Conservation (phyloP, 2,888 invertebrate genomes). For the Ellobium chinense region DNA sequence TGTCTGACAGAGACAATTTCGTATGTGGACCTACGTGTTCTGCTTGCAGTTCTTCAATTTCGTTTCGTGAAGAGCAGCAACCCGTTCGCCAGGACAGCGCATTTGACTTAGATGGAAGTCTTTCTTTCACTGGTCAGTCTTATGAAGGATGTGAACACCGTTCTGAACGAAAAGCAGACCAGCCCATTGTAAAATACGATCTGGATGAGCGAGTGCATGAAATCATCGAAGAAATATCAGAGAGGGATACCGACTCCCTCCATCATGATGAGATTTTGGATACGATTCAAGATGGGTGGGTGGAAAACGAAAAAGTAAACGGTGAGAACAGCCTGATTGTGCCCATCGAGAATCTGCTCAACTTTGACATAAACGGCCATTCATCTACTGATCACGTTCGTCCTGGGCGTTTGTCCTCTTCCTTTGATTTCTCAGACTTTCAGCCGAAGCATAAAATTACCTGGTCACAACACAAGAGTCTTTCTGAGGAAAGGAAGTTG, state of each 20-base stretch:
- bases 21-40: no score
- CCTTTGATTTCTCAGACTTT: conserved; percentile 21
- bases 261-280: not conserved
- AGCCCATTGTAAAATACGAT: not conserved
- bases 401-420: not conserved
- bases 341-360: not conserved
- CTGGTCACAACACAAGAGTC: conserved; percentile 34
- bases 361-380: not conserved
- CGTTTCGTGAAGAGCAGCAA: not conserved
- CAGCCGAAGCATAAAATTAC: conserved; percentile 32
- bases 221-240: conserved; percentile 21
- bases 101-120: no score
- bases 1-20: no score
- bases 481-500: conserved; percentile 18
- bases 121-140: no score
- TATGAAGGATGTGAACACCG: no score
- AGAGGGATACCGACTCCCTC: not conserved
- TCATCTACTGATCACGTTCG: not conserved
- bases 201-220: conserved; percentile 21
- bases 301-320: not conserved
- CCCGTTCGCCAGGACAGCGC: no score
- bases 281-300: not conserved
- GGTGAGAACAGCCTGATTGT: not conserved
- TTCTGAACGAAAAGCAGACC: no score
- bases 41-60: not conserved